Evolutionary conservation across 1,140 invertebrate species (phyloP).

Genomic region (Aporrectodea caliginosa): DNA sequence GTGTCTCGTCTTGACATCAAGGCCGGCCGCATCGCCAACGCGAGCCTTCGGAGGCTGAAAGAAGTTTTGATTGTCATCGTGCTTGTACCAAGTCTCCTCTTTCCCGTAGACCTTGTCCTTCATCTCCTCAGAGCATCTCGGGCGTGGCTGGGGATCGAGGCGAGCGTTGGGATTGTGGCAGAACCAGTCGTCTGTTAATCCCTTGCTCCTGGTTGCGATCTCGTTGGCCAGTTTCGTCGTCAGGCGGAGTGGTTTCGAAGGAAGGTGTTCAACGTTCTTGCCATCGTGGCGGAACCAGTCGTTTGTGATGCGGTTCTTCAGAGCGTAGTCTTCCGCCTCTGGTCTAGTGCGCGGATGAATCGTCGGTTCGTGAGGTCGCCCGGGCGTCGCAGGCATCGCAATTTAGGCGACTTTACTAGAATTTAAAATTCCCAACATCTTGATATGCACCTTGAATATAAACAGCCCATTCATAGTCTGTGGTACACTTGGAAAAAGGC

Average conservation of each 20-base stretch:
- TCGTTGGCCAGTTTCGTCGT: conserved; percentile 7
- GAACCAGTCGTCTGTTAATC: conserved; percentile 20
- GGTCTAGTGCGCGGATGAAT: conserved; percentile 25
- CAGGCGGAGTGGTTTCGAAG: background rate
- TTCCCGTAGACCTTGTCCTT: conserved; percentile 13
- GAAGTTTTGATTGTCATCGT: conserved; percentile 30
- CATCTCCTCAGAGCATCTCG: conserved; percentile 1
- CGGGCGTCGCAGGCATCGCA: background rate
- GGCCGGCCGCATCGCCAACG: background rate
- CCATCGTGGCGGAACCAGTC: conserved; percentile 32
- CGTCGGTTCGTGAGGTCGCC: conserved; percentile 10
- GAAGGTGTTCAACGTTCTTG: conserved; percentile 22
- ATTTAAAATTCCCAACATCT: no score
- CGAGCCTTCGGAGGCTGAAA: background rate
- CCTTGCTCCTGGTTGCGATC: conserved; percentile 19
- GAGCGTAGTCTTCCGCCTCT: conserved; percentile 19
- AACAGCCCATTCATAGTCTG: no score
- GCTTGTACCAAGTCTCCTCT: conserved; percentile 27
- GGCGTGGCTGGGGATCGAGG: background rate
- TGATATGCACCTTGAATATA: no score
- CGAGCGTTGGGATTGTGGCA: conserved; percentile 19
- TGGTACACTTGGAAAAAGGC: no score
- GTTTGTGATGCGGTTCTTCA: background rate
- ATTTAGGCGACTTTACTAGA: background rate
- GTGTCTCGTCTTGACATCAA: conserved; percentile 3